Base-by-base conservation (phyloP, 2,113 vertebrate species). In the Malurus melanocephalus region DNA sequence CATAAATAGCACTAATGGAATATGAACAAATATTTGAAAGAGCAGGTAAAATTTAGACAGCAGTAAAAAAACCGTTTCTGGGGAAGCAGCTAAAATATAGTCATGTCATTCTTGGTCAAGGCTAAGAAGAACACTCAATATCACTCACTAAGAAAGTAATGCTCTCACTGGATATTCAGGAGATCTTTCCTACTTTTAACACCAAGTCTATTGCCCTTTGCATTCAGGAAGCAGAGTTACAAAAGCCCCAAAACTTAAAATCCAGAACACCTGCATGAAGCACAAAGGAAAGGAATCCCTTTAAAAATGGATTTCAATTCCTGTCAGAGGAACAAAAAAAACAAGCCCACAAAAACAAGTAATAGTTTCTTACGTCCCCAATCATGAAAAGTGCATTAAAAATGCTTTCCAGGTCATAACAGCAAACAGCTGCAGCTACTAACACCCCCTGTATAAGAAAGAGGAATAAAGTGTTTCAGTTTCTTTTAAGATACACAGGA, bases 381-480 rank as follows among this genome's bases (percentile, higher is more conserved):
- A 4, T 59, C 22, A 64, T 6, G 2, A 11, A 74, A 52, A 40
- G 4, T 67, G 1, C 2, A 51, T 66, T 74, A 74, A 22, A 35
- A 65, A 21, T 28, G 53, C 11, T 26, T 27, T 32, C 12, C 20
- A 57, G 21, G 16, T 15, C 35, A 48, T 6, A 74, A 62, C 4
- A 82, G 26, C 26, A 53, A 91, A 73, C 21, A 89, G 19, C 24
- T 56, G 40, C 15, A 62, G 30, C 38, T 80, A 56, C 33, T 69
- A 73, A 52, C 19, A 40, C 2, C 13, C 3, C 2, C 16, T 28
- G 10, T 1, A 0, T 19, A 8, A 48, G 1, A 6, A 77, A 53
- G 30, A 68, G 13, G 3, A 83, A 75, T 6, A 52, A 26, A 16
- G 6, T n/a, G 5, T 18, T 23, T 89, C 30, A 5, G 51, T 46